Evolutionary conservation across 2,113 vertebrate genomes (phyloP).

Genomic region (Hippocampus guttulatus): DNA sequence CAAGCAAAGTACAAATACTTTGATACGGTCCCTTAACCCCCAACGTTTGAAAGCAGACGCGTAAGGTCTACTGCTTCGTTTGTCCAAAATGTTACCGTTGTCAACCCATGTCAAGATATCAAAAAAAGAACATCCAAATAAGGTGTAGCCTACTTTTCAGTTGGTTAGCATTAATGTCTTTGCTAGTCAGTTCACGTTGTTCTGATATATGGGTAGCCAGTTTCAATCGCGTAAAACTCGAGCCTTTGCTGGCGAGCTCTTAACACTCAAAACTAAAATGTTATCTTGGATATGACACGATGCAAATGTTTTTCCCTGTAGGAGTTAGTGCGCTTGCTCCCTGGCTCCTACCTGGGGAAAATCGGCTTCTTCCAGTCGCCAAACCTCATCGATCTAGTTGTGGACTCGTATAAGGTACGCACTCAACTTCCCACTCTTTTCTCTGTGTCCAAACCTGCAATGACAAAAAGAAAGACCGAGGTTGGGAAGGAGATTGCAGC

Average conservation of each 20-base stretch:
- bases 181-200: no score
- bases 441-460: neutral
- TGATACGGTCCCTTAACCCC: neutral
- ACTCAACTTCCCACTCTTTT: neutral
- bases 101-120: no score
- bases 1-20: neutral
- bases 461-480: neutral
- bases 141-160: no score
- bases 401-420: constrained; percentile 89
- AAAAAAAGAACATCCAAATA: no score
- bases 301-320: constrained; percentile 38
- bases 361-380: constrained; percentile 84
- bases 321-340: constrained; percentile 84
- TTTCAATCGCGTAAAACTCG: no score
- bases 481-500: constrained; percentile 1
- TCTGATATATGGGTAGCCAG: no score
- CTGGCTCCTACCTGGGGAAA: constrained; percentile 85
- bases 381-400: constrained; percentile 92
- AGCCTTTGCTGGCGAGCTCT: no score
- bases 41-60: no score
- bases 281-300: no score
- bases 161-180: no score
- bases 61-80: no score
- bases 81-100: no score
- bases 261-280: neutral